These are phyloP conservation scores for Acropora tenuis DNA, from an alignment of 64 coral and sea anemone species.

Conservation along the genomic window DNA sequence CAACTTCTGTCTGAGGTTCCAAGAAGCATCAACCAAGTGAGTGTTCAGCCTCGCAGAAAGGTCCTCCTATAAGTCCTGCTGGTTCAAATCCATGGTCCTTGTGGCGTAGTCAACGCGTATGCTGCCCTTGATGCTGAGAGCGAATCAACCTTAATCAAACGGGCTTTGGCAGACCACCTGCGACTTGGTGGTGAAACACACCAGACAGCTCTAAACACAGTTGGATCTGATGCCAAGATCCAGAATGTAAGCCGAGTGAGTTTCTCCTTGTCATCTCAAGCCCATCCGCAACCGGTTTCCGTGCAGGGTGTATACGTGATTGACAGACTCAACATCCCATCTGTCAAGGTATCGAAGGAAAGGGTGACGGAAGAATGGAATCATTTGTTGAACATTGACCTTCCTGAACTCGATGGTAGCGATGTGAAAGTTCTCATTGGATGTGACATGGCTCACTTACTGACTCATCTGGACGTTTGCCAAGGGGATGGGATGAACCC, in stretches of 20 bases:
- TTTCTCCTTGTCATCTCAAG: constrained; percentile 18
- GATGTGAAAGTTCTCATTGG: constrained; percentile 41
- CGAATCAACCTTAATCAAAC: constrained; percentile 41
- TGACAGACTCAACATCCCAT: constrained; percentile 45
- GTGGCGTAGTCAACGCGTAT: background rate
- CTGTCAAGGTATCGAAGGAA: background rate
- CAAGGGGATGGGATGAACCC: constrained; percentile 25
- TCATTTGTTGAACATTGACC: background rate
- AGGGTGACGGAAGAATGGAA: constrained; percentile 1
- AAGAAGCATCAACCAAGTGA: constrained; percentile 1
- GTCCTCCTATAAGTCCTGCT: constrained; percentile 2
- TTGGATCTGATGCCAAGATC: background rate
- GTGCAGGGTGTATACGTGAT: constrained; percentile 34
- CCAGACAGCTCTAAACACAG: background rate
- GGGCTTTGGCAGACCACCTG: no score
- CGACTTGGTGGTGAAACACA: constrained; percentile 7
- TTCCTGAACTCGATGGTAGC: background rate
- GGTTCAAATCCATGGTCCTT: constrained; percentile 9
- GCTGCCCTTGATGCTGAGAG: constrained; percentile 26
- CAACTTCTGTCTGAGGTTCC: background rate
- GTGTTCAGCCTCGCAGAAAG: constrained; percentile 3
- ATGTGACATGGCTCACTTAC: constrained; percentile 30
- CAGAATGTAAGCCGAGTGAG: background rate
- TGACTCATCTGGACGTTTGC: background rate
- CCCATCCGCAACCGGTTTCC: background rate